Base-by-base conservation (phyloP, 23 tunicate species). In the Clavelina lepadiformis region DNA sequence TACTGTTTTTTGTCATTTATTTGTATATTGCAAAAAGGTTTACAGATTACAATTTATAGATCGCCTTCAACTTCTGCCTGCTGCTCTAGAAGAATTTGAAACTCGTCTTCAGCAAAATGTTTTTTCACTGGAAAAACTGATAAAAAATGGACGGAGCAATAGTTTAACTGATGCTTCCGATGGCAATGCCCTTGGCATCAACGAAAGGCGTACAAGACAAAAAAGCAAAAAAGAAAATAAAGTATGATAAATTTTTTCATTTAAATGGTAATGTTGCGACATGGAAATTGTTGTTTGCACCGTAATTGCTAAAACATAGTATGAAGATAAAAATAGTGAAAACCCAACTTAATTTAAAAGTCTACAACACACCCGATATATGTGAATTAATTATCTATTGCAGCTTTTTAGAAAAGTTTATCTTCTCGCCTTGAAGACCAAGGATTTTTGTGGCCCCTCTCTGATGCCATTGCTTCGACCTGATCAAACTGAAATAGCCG, bases 201-300 rank as follows among this genome's bases (percentile, higher is more conserved):
- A 70, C 51, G 74, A 81, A 56, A 74, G 93, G 19, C 61, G 80
- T 7, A 85, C 93, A 5, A 61, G 93, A 34, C 77, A 85, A 46
- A 49, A 70, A 38, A 70, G 79, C 56, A 85, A 85, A 33, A 67
- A 77, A n/a, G 77, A 85, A 71, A 77, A 77, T 28, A 85, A 77
- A 51, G 83, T 85, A 3, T 18, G 5, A n/a, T n/a, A n/a, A n/a
- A n/a, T n/a, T n/a, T n/a, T n/a, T n/a, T n/a, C n/a, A n/a, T n/a
- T n/a, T n/a, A n/a, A n/a, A n/a, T n/a, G n/a, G n/a, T n/a, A n/a
- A n/a, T n/a, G n/a, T n/a, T n/a, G n/a, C n/a, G n/a, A n/a, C n/a
- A n/a, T n/a, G n/a, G n/a, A n/a, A n/a, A n/a, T n/a, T n/a, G n/a
- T n/a, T n/a, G n/a, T n/a, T n/a, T n/a, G n/a, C n/a, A n/a, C n/a